Base-by-base conservation (phyloP, 1,140 invertebrate species). In the Leptonema lineaticorne region DNA sequence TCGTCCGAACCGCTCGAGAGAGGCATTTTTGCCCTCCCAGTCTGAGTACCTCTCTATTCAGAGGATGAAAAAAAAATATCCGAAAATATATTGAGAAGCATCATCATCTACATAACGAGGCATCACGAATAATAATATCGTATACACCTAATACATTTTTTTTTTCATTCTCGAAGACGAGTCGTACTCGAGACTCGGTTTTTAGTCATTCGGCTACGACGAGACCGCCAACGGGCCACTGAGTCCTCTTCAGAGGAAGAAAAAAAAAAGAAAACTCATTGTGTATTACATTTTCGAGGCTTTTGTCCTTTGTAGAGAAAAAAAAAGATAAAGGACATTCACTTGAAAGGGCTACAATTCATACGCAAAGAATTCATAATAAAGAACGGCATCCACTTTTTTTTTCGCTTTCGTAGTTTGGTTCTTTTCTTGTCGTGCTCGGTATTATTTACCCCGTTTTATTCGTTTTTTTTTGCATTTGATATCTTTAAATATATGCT, bases 281-380 rank as follows among this genome's bases (percentile, higher is more conserved):
- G 50, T 53, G 50, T 53, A 53, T 53, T 53, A 53, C 50, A 53
- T 53, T 53, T 22, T 53, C 18, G 22, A 26, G 50, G 24, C 50
- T 53, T 53, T 53, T 24, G 50, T 53, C 50, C 50, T 53, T 53
- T 53, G 50, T 7, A 24, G n/a, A 24, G 50, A 53, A 26, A 53
- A 53, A 53, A 24, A 24, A 26, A 24, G 50, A 53, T 53, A 53
- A 53, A 53, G 50, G 50, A 53, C 50, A 53, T 22, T 53, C 50
- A 24, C 50, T 53, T 26, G 50, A 53, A 53, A 53, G 50, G 50
- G 50, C 50, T 53, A 53, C 50, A 53, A 53, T 53, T 53, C 22
- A 24, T 26, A 11, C 50, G 50, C 18, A 53, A n/a, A 53, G 50
- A 53, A 53, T 53, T 8, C 50, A n/a, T n/a, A n/a, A n/a, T n/a